Evolutionary conservation across 2,113 vertebrate genomes (phyloP), one percentile per base, ranked within the genome.

Genomic region (Lamprologus callipterus): DNA sequence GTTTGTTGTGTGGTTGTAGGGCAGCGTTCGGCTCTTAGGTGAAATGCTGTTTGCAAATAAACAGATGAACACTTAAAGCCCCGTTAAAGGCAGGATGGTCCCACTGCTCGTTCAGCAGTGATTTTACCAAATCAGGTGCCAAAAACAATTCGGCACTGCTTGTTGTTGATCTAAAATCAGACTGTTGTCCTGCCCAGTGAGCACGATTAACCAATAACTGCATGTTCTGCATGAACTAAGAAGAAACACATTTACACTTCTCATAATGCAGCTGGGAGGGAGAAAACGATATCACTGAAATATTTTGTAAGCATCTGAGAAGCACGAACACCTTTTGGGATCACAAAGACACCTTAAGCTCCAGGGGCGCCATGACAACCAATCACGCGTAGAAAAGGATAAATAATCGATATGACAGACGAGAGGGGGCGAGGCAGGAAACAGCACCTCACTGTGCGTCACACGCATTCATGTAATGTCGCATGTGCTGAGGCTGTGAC

Each of bases 351-450:
- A 65, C 70, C 47, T 49, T 57, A 28, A 23, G 82, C 58, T 81
- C 37, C 31, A 31, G 42, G 1, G 80, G 42, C 23, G 58, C 35
- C 75, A 88, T 21, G 75, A 84, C 83, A 91, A 91, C 81, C 63
- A 13, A 58, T 53, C 28, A 63, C 7, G 1, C 10, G 7, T 31
- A 80, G 54, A 40, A 81, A 68, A 83, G 47, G 87, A 51, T 55
- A 87, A 75, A 81, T 84, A 87, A 90, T 85, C 80, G 55, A 80
- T 58, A 35, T 14, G 68, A 58, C 88, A 90, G 75, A 80, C 12
- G 31, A 57, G 81, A 84, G 16, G 37, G 21, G 45, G 31, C 60
- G 31, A 65, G 47, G 28, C 68, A 73, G 73, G 45, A 84, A 79
- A 35, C 21, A 81, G 51, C 37, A 82, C 68, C 5, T 42, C 42